phyloP scores from a whole-genome alignment of 2,888 invertebrate genomes.

The Eurois occulta region DNA sequence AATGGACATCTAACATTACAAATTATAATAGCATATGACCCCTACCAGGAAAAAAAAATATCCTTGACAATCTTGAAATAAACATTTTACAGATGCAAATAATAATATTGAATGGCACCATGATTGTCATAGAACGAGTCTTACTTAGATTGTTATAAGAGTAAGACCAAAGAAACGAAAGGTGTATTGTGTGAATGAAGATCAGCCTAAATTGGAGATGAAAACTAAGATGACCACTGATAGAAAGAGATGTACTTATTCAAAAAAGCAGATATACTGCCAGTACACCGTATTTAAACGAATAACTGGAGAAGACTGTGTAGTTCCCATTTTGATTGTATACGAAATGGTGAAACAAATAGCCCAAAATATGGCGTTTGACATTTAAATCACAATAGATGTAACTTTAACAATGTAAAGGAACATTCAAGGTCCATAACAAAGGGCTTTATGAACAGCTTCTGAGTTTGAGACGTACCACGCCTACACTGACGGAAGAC shows the following conservation, averaged over 20 bases:
- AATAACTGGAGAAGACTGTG: neutral
- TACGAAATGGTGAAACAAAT: conserved; percentile 17
- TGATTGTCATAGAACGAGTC: neutral
- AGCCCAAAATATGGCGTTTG: conserved; percentile 38
- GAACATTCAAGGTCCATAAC: conserved; percentile 55
- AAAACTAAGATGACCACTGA: neutral
- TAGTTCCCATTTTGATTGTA: conserved; percentile 25
- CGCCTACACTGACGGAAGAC: conserved; percentile 32
- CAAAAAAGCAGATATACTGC: neutral
- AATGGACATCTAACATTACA: conserved; percentile 70
- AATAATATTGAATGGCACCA: conserved; percentile 9
- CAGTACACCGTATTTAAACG: neutral
- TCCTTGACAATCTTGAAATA: conserved; percentile 51
- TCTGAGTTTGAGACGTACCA: conserved; percentile 49
- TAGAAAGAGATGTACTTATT: conserved; percentile 10
- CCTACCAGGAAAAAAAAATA: conserved; percentile 66
- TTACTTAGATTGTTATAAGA: neutral
- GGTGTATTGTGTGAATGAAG: neutral
- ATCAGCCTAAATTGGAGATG: neutral
- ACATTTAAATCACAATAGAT: conserved; percentile 57
- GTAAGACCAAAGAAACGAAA: neutral
- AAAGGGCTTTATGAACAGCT: conserved; percentile 48
- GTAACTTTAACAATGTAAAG: conserved; percentile 53
- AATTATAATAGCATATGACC: conserved; percentile 69
- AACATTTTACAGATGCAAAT: conserved; percentile 49